Evolutionary conservation across 2,797 vertebrate genomes (phyloP), one percentile per base, ranked within the genome.

Genomic region (Darevskia nairensis): DNA sequence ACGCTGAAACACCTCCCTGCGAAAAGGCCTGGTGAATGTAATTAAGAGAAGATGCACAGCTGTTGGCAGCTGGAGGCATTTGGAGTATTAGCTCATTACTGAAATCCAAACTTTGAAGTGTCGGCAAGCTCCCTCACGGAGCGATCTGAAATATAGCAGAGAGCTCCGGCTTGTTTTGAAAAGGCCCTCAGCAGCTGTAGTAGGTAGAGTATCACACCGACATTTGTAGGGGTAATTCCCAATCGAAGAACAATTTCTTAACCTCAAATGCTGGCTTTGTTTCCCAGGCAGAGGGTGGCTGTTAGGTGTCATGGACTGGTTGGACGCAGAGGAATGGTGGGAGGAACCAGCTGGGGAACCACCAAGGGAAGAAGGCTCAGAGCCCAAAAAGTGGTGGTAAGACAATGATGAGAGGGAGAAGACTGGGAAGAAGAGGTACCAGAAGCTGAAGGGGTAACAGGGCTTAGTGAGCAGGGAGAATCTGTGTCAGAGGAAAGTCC

Each of bases 41-140:
- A 61, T 91, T 87, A 84, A 90, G 29, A 35, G 72, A 1, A 4
- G 93, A 89, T 74, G 55, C 82, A 81, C 93, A 94, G 95, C 93
- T 94, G 93, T 91, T 93, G 94, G 92, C 95, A 93, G 94, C 93
- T 93, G 93, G 86, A 91, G 88, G 66, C 88, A 85, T 88, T 93
- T 87, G 68, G 41, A 79, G 32, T 50, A 44, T 89, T 89, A 84
- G 91, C 85, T 94, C 94, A 87, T 91, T 85, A 90, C 64, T 91
- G 92, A 85, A 77, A 88, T 85, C 90, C 61, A 86, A 75, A 93
- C 83, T 88, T 91, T 69, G 83, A 90, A 86, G 89, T 86, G 35
- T 79, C 86, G 87, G 89, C 92, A 90, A 89, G 93, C 90, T 93
- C 82, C 82, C 87, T 84, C 85, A 55, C 55, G 46, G 92, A 84